These are phyloP conservation scores for Choristoneura fumiferana DNA, from an alignment of 1,140 invertebrate genomes.

Conservation along the genomic window DNA sequence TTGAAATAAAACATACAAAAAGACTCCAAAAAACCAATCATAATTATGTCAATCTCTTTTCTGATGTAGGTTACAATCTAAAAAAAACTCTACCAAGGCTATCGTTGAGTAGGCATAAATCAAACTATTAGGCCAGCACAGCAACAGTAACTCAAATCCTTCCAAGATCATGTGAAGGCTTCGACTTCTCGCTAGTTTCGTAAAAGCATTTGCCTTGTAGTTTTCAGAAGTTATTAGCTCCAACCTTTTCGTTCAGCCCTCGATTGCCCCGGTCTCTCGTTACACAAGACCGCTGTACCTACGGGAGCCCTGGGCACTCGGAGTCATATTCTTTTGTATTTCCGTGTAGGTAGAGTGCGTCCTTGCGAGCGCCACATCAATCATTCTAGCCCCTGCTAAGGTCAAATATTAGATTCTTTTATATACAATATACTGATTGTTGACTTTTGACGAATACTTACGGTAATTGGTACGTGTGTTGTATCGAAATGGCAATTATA, in stretches of 20 bases:
- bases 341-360: background rate
- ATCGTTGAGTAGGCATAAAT: too few relatives aligned
- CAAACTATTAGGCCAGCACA: too few relatives aligned
- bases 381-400: background rate
- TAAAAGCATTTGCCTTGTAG: constrained; percentile 18
- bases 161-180: background rate
- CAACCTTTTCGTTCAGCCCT: constrained; percentile 11
- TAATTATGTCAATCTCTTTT: too few relatives aligned
- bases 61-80: too few relatives aligned
- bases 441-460: constrained; percentile 1
- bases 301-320: constrained; percentile 1
- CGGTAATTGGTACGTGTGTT: background rate
- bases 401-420: constrained; percentile 18
- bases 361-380: background rate
- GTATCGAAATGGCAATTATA: background rate
- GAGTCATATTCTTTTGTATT: background rate
- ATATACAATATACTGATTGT: constrained; percentile 13
- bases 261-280: background rate
- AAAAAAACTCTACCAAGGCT: too few relatives aligned
- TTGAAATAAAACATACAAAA: too few relatives aligned
- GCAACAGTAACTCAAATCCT: background rate
- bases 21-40: too few relatives aligned
- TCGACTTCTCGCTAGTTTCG: constrained; percentile 6
- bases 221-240: constrained; percentile 16
- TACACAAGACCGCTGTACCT: background rate